phyloP scores from a whole-genome alignment of 2,888 invertebrate species.

The Epirrhoe alternata region DNA sequence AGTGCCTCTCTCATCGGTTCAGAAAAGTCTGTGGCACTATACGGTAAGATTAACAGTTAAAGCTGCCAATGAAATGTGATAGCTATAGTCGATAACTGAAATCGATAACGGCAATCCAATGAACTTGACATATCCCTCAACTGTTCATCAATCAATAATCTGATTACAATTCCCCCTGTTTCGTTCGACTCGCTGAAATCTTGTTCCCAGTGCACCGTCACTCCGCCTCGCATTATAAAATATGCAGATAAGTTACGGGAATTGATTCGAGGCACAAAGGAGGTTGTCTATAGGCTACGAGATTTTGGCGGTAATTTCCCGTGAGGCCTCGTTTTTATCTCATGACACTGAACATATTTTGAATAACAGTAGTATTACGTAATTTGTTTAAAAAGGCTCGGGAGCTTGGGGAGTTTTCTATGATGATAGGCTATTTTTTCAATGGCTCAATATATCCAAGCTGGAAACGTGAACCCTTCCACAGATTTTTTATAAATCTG shows the following conservation, averaged over 20 bases:
- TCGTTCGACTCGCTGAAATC: constrained; percentile 55
- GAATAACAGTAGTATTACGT: constrained; percentile 51
- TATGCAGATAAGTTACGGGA: constrained; percentile 84
- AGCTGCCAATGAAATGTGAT: no score
- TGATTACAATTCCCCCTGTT: constrained; percentile 40
- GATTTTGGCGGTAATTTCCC: constrained; percentile 84
- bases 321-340: constrained; percentile 76
- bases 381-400: constrained; percentile 21
- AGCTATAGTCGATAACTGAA: no score
- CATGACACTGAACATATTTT: constrained; percentile 75
- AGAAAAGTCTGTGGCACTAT: no score
- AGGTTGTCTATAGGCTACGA: constrained; percentile 77
- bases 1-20: no score
- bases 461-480: not conserved
- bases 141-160: constrained; percentile 19
- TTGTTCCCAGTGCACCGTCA: constrained; percentile 68
- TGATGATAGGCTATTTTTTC: constrained; percentile 5
- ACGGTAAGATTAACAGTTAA: no score
- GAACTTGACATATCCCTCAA: not conserved
- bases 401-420: constrained; percentile 7
- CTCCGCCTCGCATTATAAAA: constrained; percentile 79
- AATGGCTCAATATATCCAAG: not conserved
- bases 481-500: not conserved
- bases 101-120: not conserved
- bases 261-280: constrained; percentile 83